These are phyloP conservation scores for Drosophila eohydei DNA, from an alignment of 2,888 invertebrate genomes.

Conservation along the genomic window DNA sequence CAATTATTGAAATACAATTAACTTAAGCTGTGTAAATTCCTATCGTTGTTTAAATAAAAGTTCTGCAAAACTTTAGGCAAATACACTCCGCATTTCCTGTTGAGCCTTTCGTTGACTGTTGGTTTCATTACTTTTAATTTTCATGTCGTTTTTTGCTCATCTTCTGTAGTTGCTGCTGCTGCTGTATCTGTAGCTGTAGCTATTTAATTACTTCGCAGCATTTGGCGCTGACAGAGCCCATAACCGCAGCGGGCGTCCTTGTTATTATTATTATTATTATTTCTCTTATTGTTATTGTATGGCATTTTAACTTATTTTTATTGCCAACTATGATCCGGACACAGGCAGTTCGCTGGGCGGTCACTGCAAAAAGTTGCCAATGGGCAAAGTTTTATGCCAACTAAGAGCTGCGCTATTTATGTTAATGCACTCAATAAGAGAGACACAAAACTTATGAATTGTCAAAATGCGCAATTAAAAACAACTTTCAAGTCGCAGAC, in stretches of 20 bases:
- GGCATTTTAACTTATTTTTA: constrained; percentile 65
- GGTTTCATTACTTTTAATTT: constrained; percentile 55
- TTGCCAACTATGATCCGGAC: constrained; percentile 37
- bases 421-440: constrained; percentile 20
- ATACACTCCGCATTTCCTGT: constrained; percentile 42
- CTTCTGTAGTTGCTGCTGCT: background rate
- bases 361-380: constrained; percentile 21
- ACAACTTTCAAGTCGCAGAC: background rate
- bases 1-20: constrained; percentile 2
- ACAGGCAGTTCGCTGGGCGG: constrained; percentile 2
- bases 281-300: constrained; percentile 71
- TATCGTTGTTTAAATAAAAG: constrained; percentile 14
- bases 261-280: constrained; percentile 45
- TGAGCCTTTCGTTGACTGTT: constrained; percentile 1
- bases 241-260: constrained; percentile 44
- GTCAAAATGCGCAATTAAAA: constrained; percentile 10
- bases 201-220: constrained; percentile 68
- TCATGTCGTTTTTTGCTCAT: constrained; percentile 27
- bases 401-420: constrained; percentile 15
- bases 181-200: constrained; percentile 23
- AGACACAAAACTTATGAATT: constrained; percentile 10
- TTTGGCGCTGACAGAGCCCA: constrained; percentile 8
- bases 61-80: constrained; percentile 19
- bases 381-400: constrained; percentile 22
- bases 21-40: background rate